Percentiles rank a stretch among this genome's conserved stretches.
phyloP scores from a whole-genome alignment of 2,888 invertebrate species.

The Chloroclystis v-ata region DNA sequence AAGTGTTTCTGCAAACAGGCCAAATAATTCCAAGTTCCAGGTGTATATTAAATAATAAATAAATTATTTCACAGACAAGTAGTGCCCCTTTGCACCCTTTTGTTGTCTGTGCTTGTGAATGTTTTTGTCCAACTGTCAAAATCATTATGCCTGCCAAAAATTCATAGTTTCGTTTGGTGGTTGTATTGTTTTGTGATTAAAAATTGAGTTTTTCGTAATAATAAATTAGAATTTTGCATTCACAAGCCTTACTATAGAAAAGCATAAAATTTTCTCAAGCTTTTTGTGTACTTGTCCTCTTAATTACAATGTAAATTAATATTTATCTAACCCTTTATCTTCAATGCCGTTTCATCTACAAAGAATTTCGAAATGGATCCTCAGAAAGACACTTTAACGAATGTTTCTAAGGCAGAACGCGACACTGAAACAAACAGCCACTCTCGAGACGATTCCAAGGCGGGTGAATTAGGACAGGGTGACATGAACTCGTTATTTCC shows the following conservation, averaged over 20 bases:
- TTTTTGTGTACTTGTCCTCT: background rate
- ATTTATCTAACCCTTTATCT: conserved; percentile 47
- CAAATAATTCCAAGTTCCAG: too few species aligned
- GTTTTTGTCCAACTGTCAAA: conserved; percentile 26
- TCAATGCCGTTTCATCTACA: conserved; percentile 61
- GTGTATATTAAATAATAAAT: too few species aligned
- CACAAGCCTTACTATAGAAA: too few species aligned
- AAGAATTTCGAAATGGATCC: conserved; percentile 63
- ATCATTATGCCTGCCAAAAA: background rate
- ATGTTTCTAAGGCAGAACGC: conserved; percentile 44
- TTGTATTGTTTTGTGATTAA: too few species aligned
- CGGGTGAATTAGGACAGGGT: conserved; percentile 36
- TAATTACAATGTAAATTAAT: conserved; percentile 3
- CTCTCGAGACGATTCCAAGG: conserved; percentile 38
- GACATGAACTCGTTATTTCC: conserved; percentile 54
- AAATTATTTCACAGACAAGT: too few species aligned
- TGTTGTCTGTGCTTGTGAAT: background rate
- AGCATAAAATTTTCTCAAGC: too few species aligned
- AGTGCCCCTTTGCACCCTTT: too few species aligned
- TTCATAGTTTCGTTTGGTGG: background rate
- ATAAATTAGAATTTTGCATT: conserved; percentile 1
- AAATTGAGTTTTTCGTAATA: background rate
- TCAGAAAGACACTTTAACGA: conserved; percentile 48
- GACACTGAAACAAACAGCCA: conserved; percentile 47
- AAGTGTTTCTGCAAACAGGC: too few species aligned